Evolutionary conservation across 1,140 invertebrate species (phyloP).

Genomic region (Contarinia nasturtii): DNA sequence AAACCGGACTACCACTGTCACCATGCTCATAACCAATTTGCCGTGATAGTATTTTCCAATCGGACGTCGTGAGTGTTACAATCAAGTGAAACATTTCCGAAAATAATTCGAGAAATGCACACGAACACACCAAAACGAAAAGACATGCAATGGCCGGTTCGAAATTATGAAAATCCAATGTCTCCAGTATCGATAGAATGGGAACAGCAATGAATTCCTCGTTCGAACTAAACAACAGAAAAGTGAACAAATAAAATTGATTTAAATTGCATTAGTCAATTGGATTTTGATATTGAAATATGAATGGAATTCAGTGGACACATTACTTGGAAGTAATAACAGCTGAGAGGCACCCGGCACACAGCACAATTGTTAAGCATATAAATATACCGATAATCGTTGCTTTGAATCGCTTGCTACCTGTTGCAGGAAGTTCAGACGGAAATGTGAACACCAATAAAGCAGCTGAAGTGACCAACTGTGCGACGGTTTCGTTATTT

Average conservation of each 20-base stretch:
- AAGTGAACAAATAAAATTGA: neutral
- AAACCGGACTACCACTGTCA: conserved; percentile 40
- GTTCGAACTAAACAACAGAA: conserved; percentile 6
- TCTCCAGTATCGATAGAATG: conserved; percentile 36
- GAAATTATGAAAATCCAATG: conserved; percentile 35
- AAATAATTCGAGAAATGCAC: conserved; percentile 38
- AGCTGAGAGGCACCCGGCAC: conserved; percentile 16
- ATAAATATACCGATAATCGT: conserved; percentile 10
- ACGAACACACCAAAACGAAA: conserved; percentile 33
- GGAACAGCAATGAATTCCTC: conserved; percentile 33
- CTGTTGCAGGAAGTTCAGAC: conserved; percentile 12
- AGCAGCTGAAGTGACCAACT: conserved; percentile 14
- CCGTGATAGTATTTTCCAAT: conserved; percentile 40
- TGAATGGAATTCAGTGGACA: neutral
- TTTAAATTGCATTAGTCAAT: neutral
- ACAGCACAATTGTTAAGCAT: conserved; percentile 12
- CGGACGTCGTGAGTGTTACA: conserved; percentile 35
- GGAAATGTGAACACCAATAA: conserved; percentile 17
- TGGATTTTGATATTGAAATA: too few relatives aligned
- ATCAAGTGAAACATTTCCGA: conserved; percentile 35
- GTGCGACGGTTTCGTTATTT: neutral
- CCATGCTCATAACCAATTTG: conserved; percentile 40
- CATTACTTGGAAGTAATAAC: conserved; percentile 9
- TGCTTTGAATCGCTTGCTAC: conserved; percentile 11
- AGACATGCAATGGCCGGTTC: conserved; percentile 37